A percentile compares a stretch with the other conserved stretches of the same genome.
Conservation (phyloP, 1,140 invertebrate species). For the Chionoecetes opilio region DNA sequence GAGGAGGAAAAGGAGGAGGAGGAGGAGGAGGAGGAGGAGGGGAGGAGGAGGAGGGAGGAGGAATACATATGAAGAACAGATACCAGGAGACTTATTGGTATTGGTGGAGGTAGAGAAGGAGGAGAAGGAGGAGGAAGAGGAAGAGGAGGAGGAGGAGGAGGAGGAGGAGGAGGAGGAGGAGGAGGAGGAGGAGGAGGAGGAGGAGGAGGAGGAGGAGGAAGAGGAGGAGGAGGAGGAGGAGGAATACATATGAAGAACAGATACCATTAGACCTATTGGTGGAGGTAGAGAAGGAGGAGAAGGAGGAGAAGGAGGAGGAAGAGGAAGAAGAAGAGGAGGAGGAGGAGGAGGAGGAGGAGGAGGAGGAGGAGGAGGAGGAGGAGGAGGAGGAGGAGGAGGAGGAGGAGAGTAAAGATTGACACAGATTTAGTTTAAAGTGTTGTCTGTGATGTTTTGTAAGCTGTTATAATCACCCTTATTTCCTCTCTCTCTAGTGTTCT, state of each 20-base stretch:
- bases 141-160: not conserved
- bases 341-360: not conserved
- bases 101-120: too few relatives aligned
- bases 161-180: not conserved
- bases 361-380: not conserved
- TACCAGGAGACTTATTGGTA: too few relatives aligned
- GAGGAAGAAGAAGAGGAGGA: not conserved
- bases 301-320: not conserved
- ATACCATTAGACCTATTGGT: too few relatives aligned
- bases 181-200: not conserved
- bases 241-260: not conserved
- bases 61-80: too few relatives aligned
- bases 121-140: not conserved
- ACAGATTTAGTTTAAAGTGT: not conserved
- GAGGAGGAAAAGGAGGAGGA: not conserved
- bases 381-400: not conserved
- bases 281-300: too few relatives aligned
- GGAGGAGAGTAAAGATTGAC: not conserved
- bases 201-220: not conserved
- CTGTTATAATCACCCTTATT: not conserved
- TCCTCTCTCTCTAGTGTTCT: not conserved
- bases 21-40: not conserved
- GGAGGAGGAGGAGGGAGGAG: not conserved
- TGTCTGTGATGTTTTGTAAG: not conserved
- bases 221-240: not conserved